These are phyloP conservation scores for Drosophila meridionalis DNA, from an alignment of 2,888 invertebrate genomes.

Conservation along the genomic window DNA sequence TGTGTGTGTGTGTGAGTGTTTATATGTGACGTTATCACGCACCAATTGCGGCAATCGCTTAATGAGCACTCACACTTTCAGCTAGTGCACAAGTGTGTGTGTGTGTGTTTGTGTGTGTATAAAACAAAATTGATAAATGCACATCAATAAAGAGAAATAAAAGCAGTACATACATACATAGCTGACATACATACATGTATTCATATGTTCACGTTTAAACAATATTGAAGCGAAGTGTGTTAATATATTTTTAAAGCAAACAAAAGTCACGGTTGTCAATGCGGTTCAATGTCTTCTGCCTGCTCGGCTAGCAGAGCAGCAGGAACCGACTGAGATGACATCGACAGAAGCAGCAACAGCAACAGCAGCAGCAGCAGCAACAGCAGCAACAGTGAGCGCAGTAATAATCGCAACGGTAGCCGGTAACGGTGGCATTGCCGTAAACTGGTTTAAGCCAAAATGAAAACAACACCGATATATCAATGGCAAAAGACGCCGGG, in stretches of 20 bases:
- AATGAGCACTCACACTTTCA: constrained; percentile 52
- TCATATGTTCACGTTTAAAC: constrained; percentile 17
- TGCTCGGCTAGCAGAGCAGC: constrained; percentile 24
- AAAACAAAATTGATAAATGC: constrained; percentile 71
- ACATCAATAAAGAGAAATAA: constrained; percentile 50
- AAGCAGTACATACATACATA: background rate
- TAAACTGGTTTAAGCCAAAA: constrained; percentile 64
- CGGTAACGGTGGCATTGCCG: constrained; percentile 67
- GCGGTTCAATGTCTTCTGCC: constrained; percentile 70
- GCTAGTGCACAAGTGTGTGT: constrained; percentile 25
- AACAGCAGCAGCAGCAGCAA: constrained; percentile 6
- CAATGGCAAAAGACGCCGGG: constrained; percentile 54
- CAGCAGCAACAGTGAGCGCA: constrained; percentile 20
- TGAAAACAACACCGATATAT: constrained; percentile 28
- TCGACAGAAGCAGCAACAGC: constrained; percentile 14
- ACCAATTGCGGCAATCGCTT: constrained; percentile 67
- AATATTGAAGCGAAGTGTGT: constrained; percentile 48
- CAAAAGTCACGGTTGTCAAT: constrained; percentile 73
- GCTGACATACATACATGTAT: constrained; percentile 9
- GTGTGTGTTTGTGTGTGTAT: constrained; percentile 29
- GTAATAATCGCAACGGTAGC: constrained; percentile 57
- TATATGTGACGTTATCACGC: constrained; percentile 64
- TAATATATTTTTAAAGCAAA: constrained; percentile 60
- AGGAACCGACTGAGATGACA: constrained; percentile 27
- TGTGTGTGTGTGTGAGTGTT: constrained; percentile 18